Percentiles rank a stretch among this genome's conserved stretches.
Evolutionary conservation across 2,113 vertebrate species (phyloP).

Genomic region (Nannospalax galili): DNA sequence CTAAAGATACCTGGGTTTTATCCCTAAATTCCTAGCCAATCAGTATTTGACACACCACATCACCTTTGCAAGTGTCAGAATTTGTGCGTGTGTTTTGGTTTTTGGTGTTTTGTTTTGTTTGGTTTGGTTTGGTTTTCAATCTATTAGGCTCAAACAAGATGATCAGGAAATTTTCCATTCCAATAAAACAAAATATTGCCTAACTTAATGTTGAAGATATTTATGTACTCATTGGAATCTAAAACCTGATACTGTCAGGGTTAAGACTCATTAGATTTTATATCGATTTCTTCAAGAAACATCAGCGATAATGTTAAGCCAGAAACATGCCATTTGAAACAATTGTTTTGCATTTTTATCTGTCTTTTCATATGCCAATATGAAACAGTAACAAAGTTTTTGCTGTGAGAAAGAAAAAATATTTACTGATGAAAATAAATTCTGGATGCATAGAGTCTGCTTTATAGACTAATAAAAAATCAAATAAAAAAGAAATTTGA

Average conservation of each 20-base stretch:
- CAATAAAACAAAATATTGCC: slow-evolving; percentile 3
- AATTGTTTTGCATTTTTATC: background rate
- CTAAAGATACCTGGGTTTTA: background rate
- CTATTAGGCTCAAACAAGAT: slow-evolving; percentile 8
- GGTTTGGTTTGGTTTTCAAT: background rate
- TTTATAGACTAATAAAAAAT: slow-evolving; percentile 86
- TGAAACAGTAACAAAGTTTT: slow-evolving; percentile 70
- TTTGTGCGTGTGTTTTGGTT: background rate
- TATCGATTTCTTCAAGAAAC: slow-evolving; percentile 12
- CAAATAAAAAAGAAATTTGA: slow-evolving; percentile 87
- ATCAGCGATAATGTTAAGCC: background rate
- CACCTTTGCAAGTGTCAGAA: background rate
- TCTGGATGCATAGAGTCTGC: slow-evolving; percentile 70
- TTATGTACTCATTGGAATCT: background rate
- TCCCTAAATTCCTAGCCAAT: background rate
- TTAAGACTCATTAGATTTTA: background rate
- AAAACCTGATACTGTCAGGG: background rate
- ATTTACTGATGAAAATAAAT: slow-evolving; percentile 75
- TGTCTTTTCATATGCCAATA: background rate
- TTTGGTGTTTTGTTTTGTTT: background rate
- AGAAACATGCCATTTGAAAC: too few relatives aligned
- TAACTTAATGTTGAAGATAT: background rate
- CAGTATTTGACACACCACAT: background rate
- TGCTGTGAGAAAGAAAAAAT: slow-evolving; percentile 52
- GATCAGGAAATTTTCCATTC: slow-evolving; percentile 22